Conservation (phyloP, 2,113 vertebrate genomes). For the Triplophysa tibetana region DNA sequence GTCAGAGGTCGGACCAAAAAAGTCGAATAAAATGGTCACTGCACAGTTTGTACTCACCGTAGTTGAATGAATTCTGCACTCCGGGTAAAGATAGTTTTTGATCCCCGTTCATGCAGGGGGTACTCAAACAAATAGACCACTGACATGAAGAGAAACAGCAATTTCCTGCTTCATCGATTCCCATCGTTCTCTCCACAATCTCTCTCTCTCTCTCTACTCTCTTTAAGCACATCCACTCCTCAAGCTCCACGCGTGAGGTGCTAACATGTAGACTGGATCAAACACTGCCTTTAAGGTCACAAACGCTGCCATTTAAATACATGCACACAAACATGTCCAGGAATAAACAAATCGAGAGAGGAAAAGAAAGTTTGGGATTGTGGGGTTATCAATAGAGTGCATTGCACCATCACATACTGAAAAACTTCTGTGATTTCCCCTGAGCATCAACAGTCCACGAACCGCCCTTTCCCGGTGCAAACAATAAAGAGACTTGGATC, state of each 20-base stretch:
- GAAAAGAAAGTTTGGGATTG: too few relatives aligned
- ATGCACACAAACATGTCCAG: neutral
- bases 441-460: neutral
- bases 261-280: slow-evolving; percentile 12
- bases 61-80: neutral
- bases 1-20: neutral
- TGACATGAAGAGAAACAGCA: slow-evolving; percentile 42
- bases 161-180: slow-evolving; percentile 53
- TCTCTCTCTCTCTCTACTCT: neutral
- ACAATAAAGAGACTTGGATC: neutral
- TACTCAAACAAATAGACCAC: slow-evolving; percentile 42
- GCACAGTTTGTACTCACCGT: neutral
- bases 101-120: slow-evolving; percentile 7
- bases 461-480: neutral
- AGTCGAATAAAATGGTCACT: neutral
- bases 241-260: neutral
- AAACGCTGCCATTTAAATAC: slow-evolving; percentile 1
- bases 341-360: neutral
- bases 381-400: neutral
- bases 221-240: neutral
- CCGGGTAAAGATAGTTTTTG: slow-evolving; percentile 11
- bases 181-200: slow-evolving; percentile 31
- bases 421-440: neutral
- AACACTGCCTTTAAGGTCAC: neutral
- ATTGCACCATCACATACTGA: neutral